Conservation (phyloP, 1,140 invertebrate genomes). For the Macrostomum lignano region DNA sequence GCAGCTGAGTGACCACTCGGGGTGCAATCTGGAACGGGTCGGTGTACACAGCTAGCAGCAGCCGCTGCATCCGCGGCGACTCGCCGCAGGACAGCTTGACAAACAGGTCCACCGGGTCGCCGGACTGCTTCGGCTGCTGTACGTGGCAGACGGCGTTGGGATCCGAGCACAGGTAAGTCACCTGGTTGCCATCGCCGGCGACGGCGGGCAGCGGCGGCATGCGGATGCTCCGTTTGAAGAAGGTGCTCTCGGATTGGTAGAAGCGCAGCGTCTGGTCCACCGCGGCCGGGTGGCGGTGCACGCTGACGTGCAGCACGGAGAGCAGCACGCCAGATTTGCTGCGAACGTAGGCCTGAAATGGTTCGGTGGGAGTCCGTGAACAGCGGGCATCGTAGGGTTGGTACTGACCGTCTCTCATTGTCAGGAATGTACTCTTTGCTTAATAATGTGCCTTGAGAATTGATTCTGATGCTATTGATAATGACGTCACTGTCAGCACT, state of each 20-base stretch:
- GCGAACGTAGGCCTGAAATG: too few relatives aligned
- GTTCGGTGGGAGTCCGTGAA: too few relatives aligned
- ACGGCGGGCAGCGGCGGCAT: conserved; percentile 16
- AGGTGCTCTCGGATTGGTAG: conserved; percentile 24
- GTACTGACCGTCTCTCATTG: too few relatives aligned
- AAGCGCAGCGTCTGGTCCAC: too few relatives aligned
- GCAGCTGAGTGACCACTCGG: conserved; percentile 25
- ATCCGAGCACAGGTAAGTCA: conserved; percentile 21
- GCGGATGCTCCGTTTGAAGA: conserved; percentile 25
- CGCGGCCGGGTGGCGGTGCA: too few relatives aligned
- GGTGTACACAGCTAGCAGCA: conserved; percentile 25
- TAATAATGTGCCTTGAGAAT: too few relatives aligned
- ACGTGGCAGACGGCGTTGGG: conserved; percentile 20
- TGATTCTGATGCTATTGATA: too few relatives aligned
- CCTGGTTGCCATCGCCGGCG: conserved; percentile 13
- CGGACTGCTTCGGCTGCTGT: conserved; percentile 15
- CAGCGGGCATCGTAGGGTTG: too few relatives aligned
- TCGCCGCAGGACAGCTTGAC: conserved; percentile 20
- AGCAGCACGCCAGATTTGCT: too few relatives aligned
- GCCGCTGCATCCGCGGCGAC: conserved; percentile 24
- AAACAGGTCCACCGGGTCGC: conserved; percentile 25
- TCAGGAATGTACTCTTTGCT: too few relatives aligned
- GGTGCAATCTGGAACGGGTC: conserved; percentile 22
- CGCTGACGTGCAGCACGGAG: too few relatives aligned
- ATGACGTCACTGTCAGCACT: too few relatives aligned